Base-by-base conservation (phyloP, 2,113 vertebrate species). In the Hyperopisus bebe region DNA sequence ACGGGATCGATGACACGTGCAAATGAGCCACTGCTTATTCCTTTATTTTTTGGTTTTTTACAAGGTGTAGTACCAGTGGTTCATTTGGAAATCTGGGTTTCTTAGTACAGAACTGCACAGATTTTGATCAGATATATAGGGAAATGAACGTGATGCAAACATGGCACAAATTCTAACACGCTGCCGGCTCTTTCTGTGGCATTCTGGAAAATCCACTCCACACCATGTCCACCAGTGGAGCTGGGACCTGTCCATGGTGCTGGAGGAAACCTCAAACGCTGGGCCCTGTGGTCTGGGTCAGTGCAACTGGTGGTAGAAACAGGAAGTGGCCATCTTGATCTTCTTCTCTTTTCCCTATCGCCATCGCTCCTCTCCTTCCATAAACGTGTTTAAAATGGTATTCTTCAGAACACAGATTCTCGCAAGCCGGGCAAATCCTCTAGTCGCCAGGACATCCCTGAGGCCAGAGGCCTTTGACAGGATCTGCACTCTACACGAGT, bases 181-280 rank as follows among this genome's bases (percentile, higher is more conserved):
- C 44, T 84, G 27, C 85, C 1, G 46, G 48, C 85, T 11, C 9
- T 35, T 13, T 85, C 24, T 86, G 47, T 50, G 47, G 47, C 11
- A 7, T 31, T 31, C 5, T 24, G 84, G 21, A 10, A 53, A 47
- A 21, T 47, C 85, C 85, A 51, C n/a, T 39, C 50, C 50, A 87
- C 47, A 35, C 85, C 47, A 27, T 0, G 88, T 88, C 42, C 46
- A 35, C 66, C 8, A 39, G 47, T 19, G 74, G 66, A 80, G 88
- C 21, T n/a, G 48, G 35, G 66, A 48, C 48, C 88, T 82, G 70
- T 82, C 88, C 70, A 35, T 80, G 88, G 88, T 89, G 88, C 70
- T 82, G 88, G 70, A 89, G 27, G 66, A 31, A 89, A 15, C 66
- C n/a, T 48, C 8, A 4, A 77, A 5, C 0, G 15, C 21, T 66